A percentile compares a stretch with the other conserved stretches of the same genome.
Conservation (phyloP, 1,140 invertebrate species). For the Microplitis mediator region DNA sequence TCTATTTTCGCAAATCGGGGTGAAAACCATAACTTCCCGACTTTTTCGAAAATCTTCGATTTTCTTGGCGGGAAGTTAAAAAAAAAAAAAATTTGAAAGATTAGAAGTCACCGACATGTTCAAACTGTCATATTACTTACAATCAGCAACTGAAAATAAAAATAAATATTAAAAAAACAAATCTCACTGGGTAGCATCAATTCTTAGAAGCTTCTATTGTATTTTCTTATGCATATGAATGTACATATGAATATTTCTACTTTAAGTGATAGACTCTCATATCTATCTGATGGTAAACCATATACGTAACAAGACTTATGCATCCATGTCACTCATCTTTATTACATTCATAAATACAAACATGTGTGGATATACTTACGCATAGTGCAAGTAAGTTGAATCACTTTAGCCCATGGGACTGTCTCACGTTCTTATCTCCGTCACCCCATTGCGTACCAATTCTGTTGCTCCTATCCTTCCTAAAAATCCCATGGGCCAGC, state of each 20-base stretch:
- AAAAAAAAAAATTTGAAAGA: no score
- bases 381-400: conserved; percentile 42
- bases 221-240: not conserved
- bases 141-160: no score
- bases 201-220: not conserved
- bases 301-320: conserved; percentile 51
- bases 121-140: no score
- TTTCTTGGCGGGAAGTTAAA: no score
- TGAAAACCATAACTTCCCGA: no score
- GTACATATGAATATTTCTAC: not conserved
- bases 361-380: conserved; percentile 25
- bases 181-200: no score
- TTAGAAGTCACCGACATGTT: no score
- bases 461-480: conserved; percentile 7
- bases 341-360: conserved; percentile 14
- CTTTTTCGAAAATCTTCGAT: no score
- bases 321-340: conserved; percentile 21
- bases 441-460: conserved; percentile 16
- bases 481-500: conserved; percentile 28
- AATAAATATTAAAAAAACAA: no score
- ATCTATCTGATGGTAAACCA: conserved; percentile 46
- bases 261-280: no score
- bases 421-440: conserved; percentile 41
- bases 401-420: conserved; percentile 59
- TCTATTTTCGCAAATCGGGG: no score